Evolutionary conservation across 2,113 vertebrate genomes (phyloP).

Genomic region (Bombycilla garrulus): DNA sequence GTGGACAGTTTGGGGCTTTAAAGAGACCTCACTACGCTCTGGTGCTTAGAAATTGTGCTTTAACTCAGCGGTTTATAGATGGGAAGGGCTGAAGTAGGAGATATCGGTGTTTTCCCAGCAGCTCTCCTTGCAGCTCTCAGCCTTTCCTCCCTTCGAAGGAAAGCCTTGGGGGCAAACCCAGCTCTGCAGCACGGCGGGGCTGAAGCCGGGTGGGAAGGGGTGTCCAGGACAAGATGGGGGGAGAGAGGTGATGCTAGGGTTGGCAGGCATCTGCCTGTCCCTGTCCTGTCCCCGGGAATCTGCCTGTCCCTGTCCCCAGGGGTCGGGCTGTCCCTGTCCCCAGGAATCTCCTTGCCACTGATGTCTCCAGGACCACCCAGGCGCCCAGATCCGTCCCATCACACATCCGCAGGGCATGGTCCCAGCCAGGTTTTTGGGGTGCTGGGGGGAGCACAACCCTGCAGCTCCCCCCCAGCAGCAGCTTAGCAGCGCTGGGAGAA

Average conservation of each 20-base stretch:
- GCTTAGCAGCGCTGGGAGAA: fast-evolving
- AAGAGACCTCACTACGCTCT: fast-evolving
- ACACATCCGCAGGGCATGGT: fast-evolving
- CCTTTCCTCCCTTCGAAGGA: neutral
- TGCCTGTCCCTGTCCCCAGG: neutral
- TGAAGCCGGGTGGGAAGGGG: neutral
- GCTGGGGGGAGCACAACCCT: fast-evolving
- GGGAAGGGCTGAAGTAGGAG: fast-evolving
- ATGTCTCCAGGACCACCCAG: neutral
- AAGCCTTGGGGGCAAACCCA: fast-evolving
- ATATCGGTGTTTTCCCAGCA: neutral
- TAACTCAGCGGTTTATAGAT: fast-evolving
- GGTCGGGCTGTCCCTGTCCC: too few species aligned
- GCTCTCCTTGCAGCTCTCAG: neutral
- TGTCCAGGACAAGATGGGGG: neutral
- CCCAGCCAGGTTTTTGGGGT: neutral
- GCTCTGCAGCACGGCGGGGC: neutral
- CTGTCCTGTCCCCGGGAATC: neutral
- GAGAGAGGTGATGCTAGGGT: fast-evolving
- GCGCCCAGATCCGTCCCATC: fast-evolving
- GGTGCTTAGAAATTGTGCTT: neutral
- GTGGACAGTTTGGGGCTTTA: neutral
- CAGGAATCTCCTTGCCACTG: neutral
- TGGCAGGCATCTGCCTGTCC: neutral
- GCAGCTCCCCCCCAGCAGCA: fast-evolving